Evolutionary conservation across 53 echinoderm and acorn worm species (phyloP).

Genomic region (Hippasteria phrygiana): DNA sequence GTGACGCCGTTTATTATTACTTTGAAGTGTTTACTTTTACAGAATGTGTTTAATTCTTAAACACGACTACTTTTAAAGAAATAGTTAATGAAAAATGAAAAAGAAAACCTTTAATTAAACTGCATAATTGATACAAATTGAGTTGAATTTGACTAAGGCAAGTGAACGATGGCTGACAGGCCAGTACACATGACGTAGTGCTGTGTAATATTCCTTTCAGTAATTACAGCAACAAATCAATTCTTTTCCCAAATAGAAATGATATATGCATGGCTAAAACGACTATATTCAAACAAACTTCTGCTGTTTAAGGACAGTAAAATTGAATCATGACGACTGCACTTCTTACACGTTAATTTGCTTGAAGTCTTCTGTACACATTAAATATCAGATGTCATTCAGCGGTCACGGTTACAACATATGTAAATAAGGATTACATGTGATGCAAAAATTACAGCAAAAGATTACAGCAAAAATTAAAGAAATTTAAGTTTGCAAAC

Average conservation of each 20-base stretch:
- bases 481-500: background rate
- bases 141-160: background rate
- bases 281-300: too few relatives aligned
- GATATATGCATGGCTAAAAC: background rate
- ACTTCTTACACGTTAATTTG: too few relatives aligned
- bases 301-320: too few relatives aligned
- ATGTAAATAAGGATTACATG: too few relatives aligned
- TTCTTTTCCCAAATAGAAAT: background rate
- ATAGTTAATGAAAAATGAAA: background rate
- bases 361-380: too few relatives aligned
- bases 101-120: background rate
- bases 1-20: constrained; percentile 33
- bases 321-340: too few relatives aligned
- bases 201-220: background rate
- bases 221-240: background rate
- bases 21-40: constrained; percentile 23
- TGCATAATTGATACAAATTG: background rate
- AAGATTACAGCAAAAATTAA: background rate
- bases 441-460: background rate
- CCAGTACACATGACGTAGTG: background rate
- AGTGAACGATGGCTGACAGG: background rate
- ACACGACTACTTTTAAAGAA: constrained; percentile 10
- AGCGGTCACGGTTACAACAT: too few relatives aligned
- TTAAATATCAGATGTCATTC: too few relatives aligned
- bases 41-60: constrained; percentile 35